Conservation (phyloP, 1,140 invertebrate species). For the Rhizoglyphus robini region DNA sequence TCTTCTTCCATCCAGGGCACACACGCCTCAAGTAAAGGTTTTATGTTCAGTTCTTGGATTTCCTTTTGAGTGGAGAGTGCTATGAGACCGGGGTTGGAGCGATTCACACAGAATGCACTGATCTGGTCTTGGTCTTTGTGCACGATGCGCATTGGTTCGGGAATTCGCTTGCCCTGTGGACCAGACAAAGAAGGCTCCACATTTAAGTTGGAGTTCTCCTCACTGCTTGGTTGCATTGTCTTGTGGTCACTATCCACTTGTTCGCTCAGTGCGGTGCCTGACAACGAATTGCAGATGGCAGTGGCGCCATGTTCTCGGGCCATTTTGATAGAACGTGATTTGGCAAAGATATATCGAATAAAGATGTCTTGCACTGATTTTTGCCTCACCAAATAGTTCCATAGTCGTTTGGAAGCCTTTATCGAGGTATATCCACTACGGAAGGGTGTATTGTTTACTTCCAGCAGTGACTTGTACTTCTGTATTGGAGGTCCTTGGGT, state of each 20-base stretch:
- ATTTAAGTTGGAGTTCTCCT: background rate
- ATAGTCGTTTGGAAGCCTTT: conserved; percentile 68
- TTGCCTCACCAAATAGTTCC: conserved; percentile 84
- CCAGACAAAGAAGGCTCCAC: background rate
- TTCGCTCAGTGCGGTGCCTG: background rate
- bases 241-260: conserved; percentile 19
- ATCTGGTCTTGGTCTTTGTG: conserved; percentile 99
- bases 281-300: background rate
- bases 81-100: conserved; percentile 64
- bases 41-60: conserved; percentile 94
- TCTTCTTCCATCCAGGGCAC: conserved; percentile 83
- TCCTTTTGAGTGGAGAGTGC: conserved; percentile 87
- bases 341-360: conserved; percentile 80
- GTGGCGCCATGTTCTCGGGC: conserved; percentile 21
- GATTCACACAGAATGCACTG: conserved; percentile 88
- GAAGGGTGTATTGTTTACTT: conserved; percentile 90
- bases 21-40: conserved; percentile 58
- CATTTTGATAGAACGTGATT: background rate
- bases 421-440: conserved; percentile 42
- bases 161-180: conserved; percentile 34
- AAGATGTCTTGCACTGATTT: conserved; percentile 87
- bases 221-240: background rate
- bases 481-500: conserved; percentile 63
- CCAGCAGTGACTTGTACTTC: conserved; percentile 80
- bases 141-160: conserved; percentile 76